Percentiles rank a stretch among this genome's conserved stretches.
Conservation (phyloP, 2,113 vertebrate genomes). For the Peromyscus polionotus region DNA sequence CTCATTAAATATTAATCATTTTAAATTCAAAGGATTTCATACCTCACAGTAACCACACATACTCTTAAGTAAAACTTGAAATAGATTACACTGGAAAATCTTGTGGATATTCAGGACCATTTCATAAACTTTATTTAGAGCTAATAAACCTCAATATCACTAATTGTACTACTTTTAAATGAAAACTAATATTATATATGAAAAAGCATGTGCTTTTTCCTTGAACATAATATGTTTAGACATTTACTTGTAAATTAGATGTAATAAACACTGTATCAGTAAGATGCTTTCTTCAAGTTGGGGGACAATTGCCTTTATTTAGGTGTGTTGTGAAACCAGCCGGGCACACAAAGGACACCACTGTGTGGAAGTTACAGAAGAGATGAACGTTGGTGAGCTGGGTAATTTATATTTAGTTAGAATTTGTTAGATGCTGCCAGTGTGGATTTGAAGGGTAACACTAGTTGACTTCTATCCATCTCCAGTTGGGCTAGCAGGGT, state of each 20-base stretch:
- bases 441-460: neutral
- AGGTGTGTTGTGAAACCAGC: neutral
- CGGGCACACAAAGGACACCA: neutral
- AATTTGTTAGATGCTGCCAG: neutral
- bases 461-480: neutral
- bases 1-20: neutral
- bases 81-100: neutral
- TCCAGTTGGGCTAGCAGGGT: neutral
- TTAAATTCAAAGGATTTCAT: neutral
- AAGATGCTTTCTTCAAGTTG: neutral
- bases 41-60: neutral
- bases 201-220: neutral
- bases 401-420: neutral
- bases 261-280: neutral
- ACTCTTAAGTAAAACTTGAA: neutral
- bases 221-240: neutral
- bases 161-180: neutral
- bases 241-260: neutral
- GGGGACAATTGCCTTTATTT: neutral
- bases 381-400: neutral
- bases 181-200: constrained; percentile 1
- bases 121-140: neutral
- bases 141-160: neutral
- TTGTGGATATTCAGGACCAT: neutral
- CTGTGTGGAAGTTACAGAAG: neutral